Conservation (phyloP, 2,113 vertebrate species). For the Etia nguti region DNA sequence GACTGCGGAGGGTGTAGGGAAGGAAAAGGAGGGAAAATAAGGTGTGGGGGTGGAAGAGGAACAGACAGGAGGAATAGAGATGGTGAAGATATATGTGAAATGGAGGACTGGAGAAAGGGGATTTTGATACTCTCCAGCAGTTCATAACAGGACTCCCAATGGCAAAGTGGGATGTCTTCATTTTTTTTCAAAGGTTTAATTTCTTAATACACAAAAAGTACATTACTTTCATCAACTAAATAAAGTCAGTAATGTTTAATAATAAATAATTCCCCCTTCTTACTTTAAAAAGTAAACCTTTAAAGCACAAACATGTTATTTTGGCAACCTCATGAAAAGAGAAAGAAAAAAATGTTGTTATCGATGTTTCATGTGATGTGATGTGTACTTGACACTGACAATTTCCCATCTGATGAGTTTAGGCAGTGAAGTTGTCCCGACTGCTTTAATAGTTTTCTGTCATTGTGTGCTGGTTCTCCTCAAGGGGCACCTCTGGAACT, state of each 20-base stretch:
- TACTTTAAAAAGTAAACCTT: neutral
- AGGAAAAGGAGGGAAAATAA: constrained; percentile 14
- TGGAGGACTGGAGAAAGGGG: neutral
- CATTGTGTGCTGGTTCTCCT: neutral
- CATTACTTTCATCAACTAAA: neutral
- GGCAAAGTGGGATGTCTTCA: neutral
- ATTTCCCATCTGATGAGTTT: neutral
- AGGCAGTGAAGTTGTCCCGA: neutral
- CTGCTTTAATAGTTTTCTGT: neutral
- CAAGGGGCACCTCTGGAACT: neutral
- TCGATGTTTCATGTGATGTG: neutral
- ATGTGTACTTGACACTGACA: neutral
- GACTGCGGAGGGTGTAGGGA: neutral
- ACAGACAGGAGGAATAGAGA: constrained; percentile 4
- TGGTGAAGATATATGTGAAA: constrained; percentile 16
- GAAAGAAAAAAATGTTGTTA: neutral
- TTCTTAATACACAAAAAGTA: neutral
- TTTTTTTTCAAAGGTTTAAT: neutral
- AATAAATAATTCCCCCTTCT: neutral
- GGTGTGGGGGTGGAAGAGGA: constrained; percentile 4
- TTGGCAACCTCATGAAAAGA: neutral
- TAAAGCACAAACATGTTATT: neutral
- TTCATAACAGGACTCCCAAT: constrained; percentile 5
- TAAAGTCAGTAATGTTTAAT: neutral
- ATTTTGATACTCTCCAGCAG: neutral